Evolutionary conservation across 92 coral and sea anemone genomes (phyloP), one percentile per base, ranked within the genome.

Genomic region (Isaurus tuberculatus): DNA sequence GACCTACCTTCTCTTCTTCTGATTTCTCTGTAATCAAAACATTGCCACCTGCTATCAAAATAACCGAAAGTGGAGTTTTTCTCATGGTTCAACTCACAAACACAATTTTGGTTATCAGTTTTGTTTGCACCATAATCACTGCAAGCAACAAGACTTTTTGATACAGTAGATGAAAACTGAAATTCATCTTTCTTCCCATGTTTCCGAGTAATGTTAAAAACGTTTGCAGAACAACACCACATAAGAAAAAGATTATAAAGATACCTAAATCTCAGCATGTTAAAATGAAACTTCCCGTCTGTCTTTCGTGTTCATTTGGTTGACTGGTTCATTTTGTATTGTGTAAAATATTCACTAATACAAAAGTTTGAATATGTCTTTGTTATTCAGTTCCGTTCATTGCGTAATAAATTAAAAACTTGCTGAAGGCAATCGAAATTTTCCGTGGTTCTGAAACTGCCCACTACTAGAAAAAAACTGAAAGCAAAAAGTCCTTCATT

Each of bases 1-100:
- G 6, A 25, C 55, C 6, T 46, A 72, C 77, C 79, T 48, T 49
- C 19, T 11, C n/a, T 72, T 28, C 3, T 27, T 5, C 17, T 23
- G 79, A 72, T 72, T 72, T 72, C 63, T 8, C 30, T 48, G 63
- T 44, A 72, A n/a, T 72, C 42, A 46, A 27, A 15, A 26, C 79
- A 72, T 26, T 72, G 79, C 79, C 79, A 72, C 16, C 36, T 72
- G 63, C 28, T 4, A 8, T 48, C 26, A 72, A 72, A 72, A 32
- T 43, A 43, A 2, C 79, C 79, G 17, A 72, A 72, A 1, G 79
- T 72, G 16, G 79, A 46, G 5, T 46, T 72, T 1, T 13, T 25
- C 30, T 4, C 30, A 6, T 8, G 2, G 55, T 72, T 72, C 37
- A 43, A 48, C 1, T 1, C 19, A 15, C 79, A 72, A 7, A 5